A percentile compares a stretch with the other conserved stretches of the same genome.
These are phyloP conservation scores for Euura saliciscinereae DNA, from an alignment of 1,140 invertebrate genomes.

Conservation along the genomic window DNA sequence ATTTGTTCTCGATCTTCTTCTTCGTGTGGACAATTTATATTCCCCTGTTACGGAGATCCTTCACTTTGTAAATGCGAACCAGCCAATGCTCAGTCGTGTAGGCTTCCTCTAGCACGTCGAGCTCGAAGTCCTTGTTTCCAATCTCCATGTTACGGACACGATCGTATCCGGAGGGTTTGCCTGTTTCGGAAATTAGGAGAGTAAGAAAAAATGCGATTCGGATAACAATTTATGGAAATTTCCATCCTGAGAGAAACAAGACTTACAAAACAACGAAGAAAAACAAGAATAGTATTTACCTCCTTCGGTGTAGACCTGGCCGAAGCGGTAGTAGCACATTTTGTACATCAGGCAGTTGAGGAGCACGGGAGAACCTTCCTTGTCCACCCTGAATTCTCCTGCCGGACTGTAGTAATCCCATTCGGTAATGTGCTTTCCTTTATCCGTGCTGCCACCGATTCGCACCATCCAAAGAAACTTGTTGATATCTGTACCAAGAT, in stretches of 20 bases:
- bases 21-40: slow-evolving; percentile 31
- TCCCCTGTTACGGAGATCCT: slow-evolving; percentile 85
- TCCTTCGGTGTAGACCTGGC: slow-evolving; percentile 93
- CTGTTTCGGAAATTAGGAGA: slow-evolving; percentile 47
- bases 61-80: slow-evolving; percentile 94
- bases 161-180: slow-evolving; percentile 89
- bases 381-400: slow-evolving; percentile 94
- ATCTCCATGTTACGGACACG: slow-evolving; percentile 90
- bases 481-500: slow-evolving; percentile 79
- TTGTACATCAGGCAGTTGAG: slow-evolving; percentile 97
- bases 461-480: slow-evolving; percentile 99
- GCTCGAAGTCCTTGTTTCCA: slow-evolving; percentile 93
- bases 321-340: slow-evolving; percentile 95
- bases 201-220: slow-evolving; percentile 6
- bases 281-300: slow-evolving; percentile 62
- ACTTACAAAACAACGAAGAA: neutral
- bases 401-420: slow-evolving; percentile 94
- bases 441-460: slow-evolving; percentile 95
- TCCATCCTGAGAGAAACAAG: slow-evolving; percentile 12
- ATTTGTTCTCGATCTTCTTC: neutral
- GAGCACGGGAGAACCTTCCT: slow-evolving; percentile 83
- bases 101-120: slow-evolving; percentile 91
- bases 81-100: slow-evolving; percentile 97
- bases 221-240: neutral
- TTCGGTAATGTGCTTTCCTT: slow-evolving; percentile 94